These are phyloP conservation scores for Phymastichus coffea DNA, from an alignment of 1,140 invertebrate genomes.

Conservation along the genomic window DNA sequence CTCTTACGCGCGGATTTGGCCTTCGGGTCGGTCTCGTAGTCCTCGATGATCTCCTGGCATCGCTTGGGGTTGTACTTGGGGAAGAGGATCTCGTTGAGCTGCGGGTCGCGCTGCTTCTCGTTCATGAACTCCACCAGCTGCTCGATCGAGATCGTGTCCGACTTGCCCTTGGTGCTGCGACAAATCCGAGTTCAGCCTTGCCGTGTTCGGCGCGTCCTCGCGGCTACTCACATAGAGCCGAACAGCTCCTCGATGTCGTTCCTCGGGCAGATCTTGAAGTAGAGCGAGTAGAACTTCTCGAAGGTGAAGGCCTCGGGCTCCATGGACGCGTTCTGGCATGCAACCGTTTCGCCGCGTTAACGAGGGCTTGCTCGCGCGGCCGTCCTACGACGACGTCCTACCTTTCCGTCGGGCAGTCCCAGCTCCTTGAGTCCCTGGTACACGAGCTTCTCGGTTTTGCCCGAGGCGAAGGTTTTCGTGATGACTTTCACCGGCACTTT, in stretches of 20 bases:
- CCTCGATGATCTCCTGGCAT: slow-evolving; percentile 88
- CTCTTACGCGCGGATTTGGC: too few relatives aligned
- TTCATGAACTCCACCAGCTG: slow-evolving; percentile 95
- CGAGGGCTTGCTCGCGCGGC: too few relatives aligned
- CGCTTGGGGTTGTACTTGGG: slow-evolving; percentile 95
- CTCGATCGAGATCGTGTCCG: slow-evolving; percentile 75
- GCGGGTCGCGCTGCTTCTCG: slow-evolving; percentile 96
- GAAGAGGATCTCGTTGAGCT: slow-evolving; percentile 98
- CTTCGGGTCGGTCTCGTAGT: slow-evolving; percentile 87
- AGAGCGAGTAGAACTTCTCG: slow-evolving; percentile 96
- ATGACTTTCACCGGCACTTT: slow-evolving; percentile 97
- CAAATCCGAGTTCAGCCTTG: too few relatives aligned
- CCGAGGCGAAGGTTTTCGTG: slow-evolving; percentile 95
- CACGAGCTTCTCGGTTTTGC: slow-evolving; percentile 96
- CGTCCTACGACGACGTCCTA: slow-evolving; percentile 42
- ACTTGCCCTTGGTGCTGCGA: slow-evolving; percentile 82
- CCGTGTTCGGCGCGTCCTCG: too few relatives aligned
- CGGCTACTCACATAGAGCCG: slow-evolving; percentile 91
- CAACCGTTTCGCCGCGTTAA: not conserved
- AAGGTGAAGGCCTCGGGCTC: slow-evolving; percentile 94
- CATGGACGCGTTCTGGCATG: slow-evolving; percentile 82
- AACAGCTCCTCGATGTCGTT: slow-evolving; percentile 99
- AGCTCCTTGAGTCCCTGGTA: slow-evolving; percentile 95
- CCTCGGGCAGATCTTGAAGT: slow-evolving; percentile 97
- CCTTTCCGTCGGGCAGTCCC: slow-evolving; percentile 91